These are phyloP conservation scores for Nyleta sp. DNA, from an alignment of 2,888 invertebrate species.

Conservation along the genomic window DNA sequence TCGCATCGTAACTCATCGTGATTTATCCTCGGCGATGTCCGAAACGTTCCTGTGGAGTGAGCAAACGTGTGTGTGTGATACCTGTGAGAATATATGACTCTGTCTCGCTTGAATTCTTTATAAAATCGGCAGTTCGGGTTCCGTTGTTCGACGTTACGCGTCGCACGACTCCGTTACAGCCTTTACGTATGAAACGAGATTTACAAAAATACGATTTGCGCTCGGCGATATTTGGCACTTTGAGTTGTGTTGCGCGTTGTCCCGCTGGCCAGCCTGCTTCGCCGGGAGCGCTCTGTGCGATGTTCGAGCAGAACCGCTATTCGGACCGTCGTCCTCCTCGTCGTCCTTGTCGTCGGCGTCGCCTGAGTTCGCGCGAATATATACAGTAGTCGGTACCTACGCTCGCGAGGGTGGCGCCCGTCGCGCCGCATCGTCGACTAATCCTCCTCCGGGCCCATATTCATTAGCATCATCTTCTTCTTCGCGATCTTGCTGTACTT, in stretches of 20 bases:
- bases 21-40: conserved; percentile 56
- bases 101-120: conserved; percentile 71
- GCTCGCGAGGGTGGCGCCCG: conserved; percentile 47
- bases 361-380: conserved; percentile 57
- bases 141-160: conserved; percentile 64
- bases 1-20: conserved; percentile 54
- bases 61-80: conserved; percentile 62
- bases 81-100: conserved; percentile 61
- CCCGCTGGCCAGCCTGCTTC: conserved; percentile 30
- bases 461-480: conserved; percentile 93
- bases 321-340: conserved; percentile 35
- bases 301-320: conserved; percentile 39
- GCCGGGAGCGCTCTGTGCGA: conserved; percentile 48
- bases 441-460: conserved; percentile 91
- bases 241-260: conserved; percentile 67
- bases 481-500: conserved; percentile 95
- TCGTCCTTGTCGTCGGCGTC: conserved; percentile 61
- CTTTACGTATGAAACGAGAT: conserved; percentile 81
- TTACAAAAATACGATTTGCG: conserved; percentile 82
- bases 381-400: conserved; percentile 59
- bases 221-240: conserved; percentile 81
- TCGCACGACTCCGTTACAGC: conserved; percentile 76
- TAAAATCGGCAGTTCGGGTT: conserved; percentile 82
- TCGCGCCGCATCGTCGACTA: conserved; percentile 78
- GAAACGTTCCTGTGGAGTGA: conserved; percentile 55